A percentile compares a stretch with the other conserved stretches of the same genome.
Evolutionary conservation across 1,140 invertebrate genomes (phyloP).

Genomic region (Maconellicoccus hirsutus): DNA sequence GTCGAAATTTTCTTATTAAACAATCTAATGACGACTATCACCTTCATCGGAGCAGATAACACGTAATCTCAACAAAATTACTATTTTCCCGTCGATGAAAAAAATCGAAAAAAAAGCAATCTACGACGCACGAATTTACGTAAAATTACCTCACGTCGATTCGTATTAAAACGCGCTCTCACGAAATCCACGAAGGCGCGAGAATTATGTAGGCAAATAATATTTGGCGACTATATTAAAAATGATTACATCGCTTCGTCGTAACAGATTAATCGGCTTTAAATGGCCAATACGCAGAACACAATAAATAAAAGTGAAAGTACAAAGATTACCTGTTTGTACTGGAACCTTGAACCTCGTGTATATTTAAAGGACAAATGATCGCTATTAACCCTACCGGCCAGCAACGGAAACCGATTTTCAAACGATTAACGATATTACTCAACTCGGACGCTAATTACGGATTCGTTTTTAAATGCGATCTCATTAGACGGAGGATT

Average conservation of each 20-base stretch:
- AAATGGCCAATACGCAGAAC: not conserved
- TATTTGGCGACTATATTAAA: not conserved
- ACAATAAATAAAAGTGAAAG: slow-evolving; percentile 5
- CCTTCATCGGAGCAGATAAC: too few relatives aligned
- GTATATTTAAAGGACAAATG: not conserved
- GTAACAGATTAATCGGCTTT: not conserved
- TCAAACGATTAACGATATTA: not conserved
- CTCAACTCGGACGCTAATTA: not conserved
- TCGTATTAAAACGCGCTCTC: too few relatives aligned
- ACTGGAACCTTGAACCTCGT: not conserved
- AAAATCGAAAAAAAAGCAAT: too few relatives aligned
- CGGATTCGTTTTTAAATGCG: not conserved
- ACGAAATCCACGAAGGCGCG: too few relatives aligned
- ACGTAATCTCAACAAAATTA: too few relatives aligned
- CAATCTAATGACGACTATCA: too few relatives aligned
- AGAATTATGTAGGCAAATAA: too few relatives aligned
- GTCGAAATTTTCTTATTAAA: too few relatives aligned
- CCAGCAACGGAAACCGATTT: not conserved
- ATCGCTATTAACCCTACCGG: slow-evolving; percentile 7
- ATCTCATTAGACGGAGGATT: too few relatives aligned
- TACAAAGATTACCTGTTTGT: not conserved
- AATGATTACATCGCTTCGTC: not conserved
- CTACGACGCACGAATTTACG: too few relatives aligned
- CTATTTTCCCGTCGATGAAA: too few relatives aligned
- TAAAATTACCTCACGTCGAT: too few relatives aligned